Evolutionary conservation across 35 echinoderm and acorn worm species (phyloP).

Genomic region (Acanthaster planci): DNA sequence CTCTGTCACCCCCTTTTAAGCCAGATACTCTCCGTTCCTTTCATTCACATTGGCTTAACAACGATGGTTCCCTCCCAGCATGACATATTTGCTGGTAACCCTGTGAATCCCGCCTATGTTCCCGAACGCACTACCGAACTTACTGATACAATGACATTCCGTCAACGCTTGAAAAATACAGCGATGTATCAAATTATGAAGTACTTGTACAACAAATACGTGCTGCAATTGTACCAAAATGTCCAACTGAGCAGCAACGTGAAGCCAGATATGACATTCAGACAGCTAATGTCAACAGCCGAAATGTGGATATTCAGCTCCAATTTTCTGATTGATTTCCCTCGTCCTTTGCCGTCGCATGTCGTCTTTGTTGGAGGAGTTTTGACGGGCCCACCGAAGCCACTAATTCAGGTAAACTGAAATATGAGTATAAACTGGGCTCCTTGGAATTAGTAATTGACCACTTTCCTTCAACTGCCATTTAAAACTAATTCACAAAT

Average conservation of each 20-base stretch:
- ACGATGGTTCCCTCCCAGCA: neutral
- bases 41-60: neutral
- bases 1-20: neutral
- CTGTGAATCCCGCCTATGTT: neutral
- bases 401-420: too few relatives aligned
- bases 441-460: too few relatives aligned
- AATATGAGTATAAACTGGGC: too few relatives aligned
- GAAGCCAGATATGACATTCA: neutral
- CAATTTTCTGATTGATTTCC: slow-evolving; percentile 22
- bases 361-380: slow-evolving; percentile 13
- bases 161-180: neutral
- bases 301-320: slow-evolving; percentile 30
- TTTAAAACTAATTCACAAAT: too few relatives aligned
- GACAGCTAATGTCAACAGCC: neutral
- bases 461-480: too few relatives aligned
- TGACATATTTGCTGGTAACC: neutral
- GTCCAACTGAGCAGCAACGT: neutral
- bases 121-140: neutral
- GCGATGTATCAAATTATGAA: neutral
- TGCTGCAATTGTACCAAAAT: neutral
- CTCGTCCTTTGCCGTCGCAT: neutral
- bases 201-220: neutral
- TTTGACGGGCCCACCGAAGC: neutral
- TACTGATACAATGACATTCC: neutral
- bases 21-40: neutral